Percentiles rank a stretch among this genome's conserved stretches.
phyloP scores from a whole-genome alignment of 2,797 vertebrate genomes.

The Galagoides demidoff region DNA sequence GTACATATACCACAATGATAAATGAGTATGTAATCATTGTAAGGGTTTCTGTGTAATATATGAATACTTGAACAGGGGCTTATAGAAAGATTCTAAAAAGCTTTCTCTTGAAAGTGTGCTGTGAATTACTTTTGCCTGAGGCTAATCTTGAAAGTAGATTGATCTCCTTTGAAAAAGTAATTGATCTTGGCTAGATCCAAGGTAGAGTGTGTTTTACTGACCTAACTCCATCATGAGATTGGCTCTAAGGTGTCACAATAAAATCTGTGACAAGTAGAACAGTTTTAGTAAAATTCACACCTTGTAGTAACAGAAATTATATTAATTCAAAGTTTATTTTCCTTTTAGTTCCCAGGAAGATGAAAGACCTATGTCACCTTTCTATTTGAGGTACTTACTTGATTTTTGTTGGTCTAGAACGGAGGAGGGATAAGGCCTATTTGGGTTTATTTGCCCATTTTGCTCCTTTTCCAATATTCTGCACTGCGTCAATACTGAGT shows the following conservation, averaged over 20 bases:
- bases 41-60: conserved; percentile 20
- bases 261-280: conserved; percentile 18
- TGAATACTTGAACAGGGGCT: background rate
- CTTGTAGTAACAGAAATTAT: conserved; percentile 60
- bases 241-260: background rate
- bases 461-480: conserved; percentile 19
- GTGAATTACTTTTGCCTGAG: conserved; percentile 30
- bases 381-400: conserved; percentile 94
- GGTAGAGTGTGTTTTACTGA: background rate
- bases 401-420: conserved; percentile 65
- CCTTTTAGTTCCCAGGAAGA: conserved; percentile 93
- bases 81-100: background rate
- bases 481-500: background rate
- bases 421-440: background rate
- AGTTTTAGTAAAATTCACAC: conserved; percentile 65
- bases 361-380: conserved; percentile 94
- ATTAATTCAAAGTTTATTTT: conserved; percentile 82
- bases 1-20: background rate
- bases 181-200: background rate
- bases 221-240: background rate
- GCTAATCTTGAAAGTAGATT: conserved; percentile 4
- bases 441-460: conserved; percentile 16
- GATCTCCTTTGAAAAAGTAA: conserved; percentile 17
- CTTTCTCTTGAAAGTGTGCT: conserved; percentile 1
- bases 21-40: conserved; percentile 24